A percentile compares a stretch with the other conserved stretches of the same genome.
Evolutionary conservation across 2,797 vertebrate genomes (phyloP).

Genomic region (Molossus molossus): DNA sequence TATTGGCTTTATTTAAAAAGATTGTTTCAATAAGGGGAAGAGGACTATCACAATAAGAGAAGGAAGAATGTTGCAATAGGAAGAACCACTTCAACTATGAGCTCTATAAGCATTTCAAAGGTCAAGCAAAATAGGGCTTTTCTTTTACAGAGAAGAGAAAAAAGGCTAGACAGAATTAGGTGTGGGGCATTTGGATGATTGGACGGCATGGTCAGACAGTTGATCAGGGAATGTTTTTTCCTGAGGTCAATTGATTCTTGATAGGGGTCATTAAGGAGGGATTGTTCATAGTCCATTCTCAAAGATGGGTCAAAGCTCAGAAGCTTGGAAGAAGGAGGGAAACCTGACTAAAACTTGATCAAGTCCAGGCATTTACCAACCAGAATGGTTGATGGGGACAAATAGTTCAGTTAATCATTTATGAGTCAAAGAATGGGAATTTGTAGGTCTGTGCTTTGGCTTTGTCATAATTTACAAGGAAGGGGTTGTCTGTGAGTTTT

Average conservation of each 20-base stretch:
- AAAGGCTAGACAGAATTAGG: neutral
- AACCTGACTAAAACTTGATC: constrained; percentile 25
- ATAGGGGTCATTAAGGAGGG: neutral
- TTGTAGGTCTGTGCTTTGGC: neutral
- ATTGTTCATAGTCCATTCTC: neutral
- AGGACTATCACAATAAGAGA: neutral
- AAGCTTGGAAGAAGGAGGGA: constrained; percentile 1
- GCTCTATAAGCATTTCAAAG: constrained; percentile 9
- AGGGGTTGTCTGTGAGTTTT: neutral
- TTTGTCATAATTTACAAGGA: neutral
- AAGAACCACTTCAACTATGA: neutral
- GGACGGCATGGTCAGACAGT: neutral
- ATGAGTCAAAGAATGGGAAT: constrained; percentile 36
- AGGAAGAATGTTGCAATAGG: neutral
- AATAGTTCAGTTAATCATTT: constrained; percentile 5
- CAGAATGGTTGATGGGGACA: neutral
- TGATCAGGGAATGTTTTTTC: neutral
- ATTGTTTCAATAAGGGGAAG: neutral
- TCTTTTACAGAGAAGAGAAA: neutral
- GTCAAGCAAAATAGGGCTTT: neutral
- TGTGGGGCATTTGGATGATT: neutral
- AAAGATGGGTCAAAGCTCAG: constrained; percentile 6
- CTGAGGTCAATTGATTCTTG: neutral
- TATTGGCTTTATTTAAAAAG: neutral
- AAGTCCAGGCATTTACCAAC: neutral